Base-by-base conservation (phyloP, 2,113 vertebrate species). In the Oreocharis arfaki region DNA sequence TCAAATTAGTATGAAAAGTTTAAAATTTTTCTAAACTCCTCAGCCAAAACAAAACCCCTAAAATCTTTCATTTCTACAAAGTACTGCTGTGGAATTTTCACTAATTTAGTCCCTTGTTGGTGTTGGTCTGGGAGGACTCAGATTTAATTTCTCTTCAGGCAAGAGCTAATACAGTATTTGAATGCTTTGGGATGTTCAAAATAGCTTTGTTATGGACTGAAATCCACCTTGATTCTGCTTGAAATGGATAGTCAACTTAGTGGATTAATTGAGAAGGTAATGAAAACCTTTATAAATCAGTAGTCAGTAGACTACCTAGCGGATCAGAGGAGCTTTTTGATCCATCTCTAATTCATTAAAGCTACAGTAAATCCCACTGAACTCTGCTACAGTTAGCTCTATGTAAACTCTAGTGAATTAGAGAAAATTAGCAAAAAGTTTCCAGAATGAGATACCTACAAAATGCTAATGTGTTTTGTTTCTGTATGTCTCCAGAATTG, bases 231-330 rank as follows among this genome's bases (percentile, higher is more conserved):
- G 73, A 97, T 94, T 97, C 70, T 95, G 86, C 89, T 95, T 95
- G 90, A 97, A 98, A 97, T 81, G 39, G 77, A 90, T 84, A 96
- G 90, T 95, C 82, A 97, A 90, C 61, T 97, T 96, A 86, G 95
- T 86, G 93, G 95, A 97, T 97, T 98, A 97, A 55, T 61, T 87
- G 84, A 93, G 84, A 97, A 96, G n/a, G 53, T 95, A 96, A 96
- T 95, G 87, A 97, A 97, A 97, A 96, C 96, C 88, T 96, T 95
- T 95, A 90, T 68, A 95, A 97, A 97, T 95, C 82, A 95, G 69
- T 81, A 95, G 93, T 96, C 84, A 94, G 88, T 70, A 90, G 82
- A 75, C 93, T 96, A 84, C 78, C 65, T 64, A 96, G 94, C 59
- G 90, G 95, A 96, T 93, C 63, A 95, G 84, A 94, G 57, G 73